phyloP scores from a whole-genome alignment of 2,888 invertebrate genomes.

The Mythimna vitellina region DNA sequence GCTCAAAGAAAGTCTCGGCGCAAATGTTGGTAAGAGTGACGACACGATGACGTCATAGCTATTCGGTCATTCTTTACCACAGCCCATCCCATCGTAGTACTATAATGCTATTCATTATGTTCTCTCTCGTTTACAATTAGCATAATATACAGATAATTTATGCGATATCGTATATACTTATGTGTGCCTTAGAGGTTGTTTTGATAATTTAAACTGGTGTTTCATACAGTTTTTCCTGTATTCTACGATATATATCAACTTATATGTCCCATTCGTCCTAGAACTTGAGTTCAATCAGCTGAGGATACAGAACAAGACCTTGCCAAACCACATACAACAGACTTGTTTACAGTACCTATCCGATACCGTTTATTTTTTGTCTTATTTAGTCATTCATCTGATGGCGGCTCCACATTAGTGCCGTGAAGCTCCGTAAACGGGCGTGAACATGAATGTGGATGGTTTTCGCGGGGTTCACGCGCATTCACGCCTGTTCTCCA shows the following conservation, averaged over 20 bases:
- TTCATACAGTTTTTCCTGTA: constrained; percentile 19
- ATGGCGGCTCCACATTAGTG: too few species aligned
- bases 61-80: constrained; percentile 25
- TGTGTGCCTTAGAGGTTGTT: neutral
- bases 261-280: neutral
- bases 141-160: constrained; percentile 9
- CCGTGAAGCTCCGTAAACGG: too few species aligned
- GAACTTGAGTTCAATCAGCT: neutral
- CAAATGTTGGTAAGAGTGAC: constrained; percentile 8
- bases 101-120: constrained; percentile 8
- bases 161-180: neutral
- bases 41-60: constrained; percentile 38
- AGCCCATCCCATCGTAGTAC: constrained; percentile 5
- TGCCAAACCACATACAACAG: neutral
- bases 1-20: neutral
- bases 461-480: too few species aligned
- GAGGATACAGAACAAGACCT: constrained; percentile 6
- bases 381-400: neutral
- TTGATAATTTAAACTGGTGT: neutral
- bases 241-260: neutral
- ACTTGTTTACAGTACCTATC: neutral
- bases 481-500: too few species aligned
- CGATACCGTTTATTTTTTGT: neutral
- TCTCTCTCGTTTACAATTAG: constrained; percentile 5
- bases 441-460: too few species aligned